Base-by-base conservation (phyloP, 2,888 invertebrate genomes). In the Perithous albicinctus region DNA sequence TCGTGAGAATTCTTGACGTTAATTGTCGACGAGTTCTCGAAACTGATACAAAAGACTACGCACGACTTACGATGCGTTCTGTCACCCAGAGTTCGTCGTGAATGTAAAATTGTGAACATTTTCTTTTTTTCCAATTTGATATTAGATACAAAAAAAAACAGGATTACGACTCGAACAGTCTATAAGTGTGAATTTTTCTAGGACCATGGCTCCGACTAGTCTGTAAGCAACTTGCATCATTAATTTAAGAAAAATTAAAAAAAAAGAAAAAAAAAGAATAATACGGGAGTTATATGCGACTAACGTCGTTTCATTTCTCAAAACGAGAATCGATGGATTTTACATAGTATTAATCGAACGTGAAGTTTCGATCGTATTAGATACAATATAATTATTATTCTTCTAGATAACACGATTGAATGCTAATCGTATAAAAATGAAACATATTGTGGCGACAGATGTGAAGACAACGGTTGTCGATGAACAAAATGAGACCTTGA, bases 341-440 rank as follows among this genome's bases (percentile, higher is more conserved):
- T 59, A 69, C 46, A 75, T 82, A 70, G 75, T 78, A 78, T 78
- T 78, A 72, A 70, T 78, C 75, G 75, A 78, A 78, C 32, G 35
- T 69, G 15, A 64, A 69, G 59, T 75, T 82, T 78, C 75, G 78
- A 75, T 78, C 74, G 56, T 70, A 74, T 63, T 15, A 74, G 15
- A 72, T 61, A 67, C 41, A 48, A 75, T 70, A 54, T 20, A 63
- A 73, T 51, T 56, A 66, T 70, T 46, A 38, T 64, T 5, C 43
- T 38, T 29, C 26, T 32, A 26, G 64, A 56, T 59, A n/a, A 38
- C 43, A 63, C 54, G 63, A 76, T 76, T 67, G 10, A 35, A 43
- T 8, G 10, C 10, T 26, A 32, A 61, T 69, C 69, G 76, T 70
- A 51, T 26, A 8, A 64, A 23, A 32, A 18, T 23, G 12, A 26